Evolutionary conservation across 30 jellyfish, hydroid and myxozoan species (phyloP).

Genomic region (Hydractinia echinata): DNA sequence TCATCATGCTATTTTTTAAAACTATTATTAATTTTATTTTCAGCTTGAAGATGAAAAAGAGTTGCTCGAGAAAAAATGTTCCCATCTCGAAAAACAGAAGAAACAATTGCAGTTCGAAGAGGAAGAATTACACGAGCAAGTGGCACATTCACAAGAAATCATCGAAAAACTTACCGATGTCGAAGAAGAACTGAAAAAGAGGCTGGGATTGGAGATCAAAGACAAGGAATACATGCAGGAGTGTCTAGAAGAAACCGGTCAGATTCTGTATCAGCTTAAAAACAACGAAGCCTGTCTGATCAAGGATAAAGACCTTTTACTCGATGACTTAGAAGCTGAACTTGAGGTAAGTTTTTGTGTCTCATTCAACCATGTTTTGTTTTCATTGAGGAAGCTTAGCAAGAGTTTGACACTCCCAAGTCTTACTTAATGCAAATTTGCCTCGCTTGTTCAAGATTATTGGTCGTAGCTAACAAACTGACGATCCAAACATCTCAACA

Average conservation of each 20-base stretch:
- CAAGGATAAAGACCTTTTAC: conserved; percentile 75
- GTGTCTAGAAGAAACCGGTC: conserved; percentile 94
- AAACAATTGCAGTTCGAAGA: conserved; percentile 43
- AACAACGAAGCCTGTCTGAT: conserved; percentile 58
- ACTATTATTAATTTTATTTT: not conserved
- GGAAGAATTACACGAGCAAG: conserved; percentile 93
- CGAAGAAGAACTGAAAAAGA: conserved; percentile 65
- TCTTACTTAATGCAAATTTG: too few relatives aligned
- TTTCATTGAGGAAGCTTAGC: too few relatives aligned
- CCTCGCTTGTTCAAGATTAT: too few relatives aligned
- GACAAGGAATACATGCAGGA: conserved; percentile 83
- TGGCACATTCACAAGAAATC: conserved; percentile 87
- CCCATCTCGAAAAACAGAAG: conserved; percentile 71
- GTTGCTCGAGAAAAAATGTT: conserved; percentile 43
- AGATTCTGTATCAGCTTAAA: conserved; percentile 61
- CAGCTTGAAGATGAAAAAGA: conserved; percentile 75
- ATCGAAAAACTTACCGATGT: conserved; percentile 73
- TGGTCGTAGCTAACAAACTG: too few relatives aligned
- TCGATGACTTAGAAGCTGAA: conserved; percentile 87
- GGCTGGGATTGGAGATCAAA: conserved; percentile 47
- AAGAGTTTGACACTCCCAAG: too few relatives aligned
- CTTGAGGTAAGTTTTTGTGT: conserved; percentile 23
- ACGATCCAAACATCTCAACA: too few relatives aligned
- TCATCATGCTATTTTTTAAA: too few relatives aligned
- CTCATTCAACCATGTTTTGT: too few relatives aligned